A percentile compares a stretch with the other conserved stretches of the same genome.
Evolutionary conservation across 2,113 vertebrate species (phyloP).

Genomic region (Hippocampus guttulatus): DNA sequence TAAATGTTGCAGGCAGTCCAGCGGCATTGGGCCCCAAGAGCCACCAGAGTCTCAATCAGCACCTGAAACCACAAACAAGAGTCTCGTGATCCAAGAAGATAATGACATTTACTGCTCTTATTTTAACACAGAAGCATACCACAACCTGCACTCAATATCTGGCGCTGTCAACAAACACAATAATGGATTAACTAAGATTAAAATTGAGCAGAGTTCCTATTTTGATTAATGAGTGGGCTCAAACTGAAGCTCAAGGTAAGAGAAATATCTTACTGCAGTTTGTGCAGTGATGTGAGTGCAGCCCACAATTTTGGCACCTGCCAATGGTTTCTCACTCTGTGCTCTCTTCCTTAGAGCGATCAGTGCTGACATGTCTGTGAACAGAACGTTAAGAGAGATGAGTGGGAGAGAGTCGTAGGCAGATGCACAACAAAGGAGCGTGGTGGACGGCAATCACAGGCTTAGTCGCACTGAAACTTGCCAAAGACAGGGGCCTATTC

Average conservation of each 20-base stretch:
- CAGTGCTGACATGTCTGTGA: slow-evolving; percentile 94
- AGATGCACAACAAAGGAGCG: background rate
- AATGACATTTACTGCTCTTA: background rate
- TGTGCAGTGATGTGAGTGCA: slow-evolving; percentile 98
- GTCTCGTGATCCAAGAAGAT: background rate
- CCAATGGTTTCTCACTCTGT: slow-evolving; percentile 96
- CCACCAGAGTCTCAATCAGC: slow-evolving; percentile 93
- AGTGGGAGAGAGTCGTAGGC: slow-evolving; percentile 7
- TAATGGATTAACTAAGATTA: background rate
- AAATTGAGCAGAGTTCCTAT: background rate
- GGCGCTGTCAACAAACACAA: background rate
- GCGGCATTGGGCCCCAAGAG: slow-evolving; percentile 93
- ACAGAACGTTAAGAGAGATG: slow-evolving; percentile 13
- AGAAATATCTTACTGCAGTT: slow-evolving; percentile 81
- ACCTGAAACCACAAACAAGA: slow-evolving; percentile 70
- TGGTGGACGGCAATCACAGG: background rate
- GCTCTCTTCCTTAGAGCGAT: slow-evolving; percentile 96
- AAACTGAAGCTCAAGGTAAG: slow-evolving; percentile 15
- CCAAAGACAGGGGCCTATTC: background rate
- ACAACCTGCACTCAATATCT: background rate
- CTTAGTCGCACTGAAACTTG: background rate
- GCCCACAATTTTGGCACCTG: slow-evolving; percentile 95
- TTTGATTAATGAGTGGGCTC: slow-evolving; percentile 7
- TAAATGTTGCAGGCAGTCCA: slow-evolving; percentile 99
- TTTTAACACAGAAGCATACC: background rate